Percentiles rank a stretch among this genome's conserved stretches.
Evolutionary conservation across 2,888 invertebrate species (phyloP).

Genomic region (Thera britannica): DNA sequence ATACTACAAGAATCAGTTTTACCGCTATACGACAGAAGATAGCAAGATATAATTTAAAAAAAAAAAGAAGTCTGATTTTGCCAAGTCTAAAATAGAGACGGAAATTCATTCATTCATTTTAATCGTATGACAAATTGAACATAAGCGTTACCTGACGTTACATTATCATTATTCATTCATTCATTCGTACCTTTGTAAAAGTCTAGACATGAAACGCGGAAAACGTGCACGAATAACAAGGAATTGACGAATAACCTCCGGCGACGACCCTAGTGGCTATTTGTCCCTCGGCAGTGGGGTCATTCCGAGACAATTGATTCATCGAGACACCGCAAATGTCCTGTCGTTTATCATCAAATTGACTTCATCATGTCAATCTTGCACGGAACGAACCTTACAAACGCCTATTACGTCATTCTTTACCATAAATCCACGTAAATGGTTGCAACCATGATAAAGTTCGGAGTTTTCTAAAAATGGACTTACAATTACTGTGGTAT

Average conservation of each 20-base stretch:
- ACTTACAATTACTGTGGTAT: not conserved
- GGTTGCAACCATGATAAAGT: not conserved
- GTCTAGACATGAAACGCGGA: conserved; percentile 29
- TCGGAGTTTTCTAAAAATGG: not conserved
- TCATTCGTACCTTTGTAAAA: conserved; percentile 24
- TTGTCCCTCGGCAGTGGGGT: conserved; percentile 58
- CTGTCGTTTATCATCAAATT: conserved; percentile 46
- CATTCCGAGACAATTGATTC: conserved; percentile 77
- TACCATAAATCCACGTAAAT: conserved; percentile 3
- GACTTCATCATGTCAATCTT: conserved; percentile 29
- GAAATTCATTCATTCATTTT: too few species aligned
- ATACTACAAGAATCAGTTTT: too few species aligned
- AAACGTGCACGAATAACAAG: conserved; percentile 22
- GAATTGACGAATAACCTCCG: conserved; percentile 37
- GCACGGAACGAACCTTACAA: conserved; percentile 7
- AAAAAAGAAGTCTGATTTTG: too few species aligned
- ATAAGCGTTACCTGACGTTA: too few species aligned
- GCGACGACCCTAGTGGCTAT: conserved; percentile 46
- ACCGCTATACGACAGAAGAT: too few species aligned
- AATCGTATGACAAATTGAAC: too few species aligned
- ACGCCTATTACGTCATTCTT: conserved; percentile 1
- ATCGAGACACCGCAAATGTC: conserved; percentile 72
- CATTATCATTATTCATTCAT: too few species aligned
- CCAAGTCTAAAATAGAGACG: too few species aligned
- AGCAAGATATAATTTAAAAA: too few species aligned